Base-by-base conservation (phyloP, 2,888 invertebrate genomes). In the Caenorhabditis plicata region DNA sequence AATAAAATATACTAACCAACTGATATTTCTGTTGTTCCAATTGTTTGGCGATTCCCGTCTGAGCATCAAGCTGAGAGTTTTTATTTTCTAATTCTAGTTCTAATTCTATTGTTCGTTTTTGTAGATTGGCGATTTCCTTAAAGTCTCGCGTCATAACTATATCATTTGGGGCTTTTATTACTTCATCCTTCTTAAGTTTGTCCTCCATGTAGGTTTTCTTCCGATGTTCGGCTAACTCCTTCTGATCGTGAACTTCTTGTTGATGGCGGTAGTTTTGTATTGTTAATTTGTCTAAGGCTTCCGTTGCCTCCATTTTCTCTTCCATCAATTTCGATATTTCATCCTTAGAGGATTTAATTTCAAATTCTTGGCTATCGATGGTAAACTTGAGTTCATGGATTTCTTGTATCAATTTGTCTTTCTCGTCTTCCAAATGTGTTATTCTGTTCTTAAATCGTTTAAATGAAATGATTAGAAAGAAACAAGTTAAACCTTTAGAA, bases 161-260 rank as follows among this genome's bases (percentile, higher is more conserved):
- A n/a, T n/a, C n/a, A n/a, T n/a, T n/a, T n/a, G n/a, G n/a, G n/a
- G n/a, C n/a, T n/a, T n/a, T n/a, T n/a, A n/a, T n/a, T n/a, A n/a
- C n/a, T 48, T 51, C 49, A 40, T 54, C 52, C 27, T 31, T 47
- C 13, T 51, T 41, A 32, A 54, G 23, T 19, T 58, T 49, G 36
- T 68, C 68, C 29, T 68, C 64, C 13, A 52, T 55, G 43, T 64
- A 56, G 5, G 50, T 58, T 44, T 63, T 58, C 32, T 62, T 55
- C 13, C 68, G 48, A 41, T 68, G 68, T 29, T 64, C 68, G 9
- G 62, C 48, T 45, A 68, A 41, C 47, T 68, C 68, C 25, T 64
- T 64, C 27, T 64, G 62, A 17, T 62, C 57, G 33, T 58, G 53
- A 25, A 68, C 47, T 32, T 64, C 62, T 51, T 63, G 62, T 36